Base-by-base conservation (phyloP, 2,113 vertebrate genomes). In the Dipodomys ordii region DNA sequence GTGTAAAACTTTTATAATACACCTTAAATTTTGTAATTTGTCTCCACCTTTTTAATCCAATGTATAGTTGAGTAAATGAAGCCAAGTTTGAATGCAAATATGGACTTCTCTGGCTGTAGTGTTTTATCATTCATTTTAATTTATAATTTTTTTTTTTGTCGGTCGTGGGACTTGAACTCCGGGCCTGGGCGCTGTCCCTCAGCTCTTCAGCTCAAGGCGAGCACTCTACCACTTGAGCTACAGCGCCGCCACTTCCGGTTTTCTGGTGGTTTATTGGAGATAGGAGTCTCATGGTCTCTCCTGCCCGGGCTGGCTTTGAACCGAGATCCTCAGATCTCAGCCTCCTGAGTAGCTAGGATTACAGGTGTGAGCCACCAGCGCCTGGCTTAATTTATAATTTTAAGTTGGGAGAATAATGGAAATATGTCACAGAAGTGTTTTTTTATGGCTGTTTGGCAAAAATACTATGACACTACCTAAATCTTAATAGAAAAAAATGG, bases 351-450 rank as follows among this genome's bases (percentile, higher is more conserved):
- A 35, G 35, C 35, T 35, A 35, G 35, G 35, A 35, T 35, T 35
- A 35, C 35, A 35, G 35, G 35, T 3, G 35, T 35, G 35, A 35
- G 35, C 35, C 35, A 35, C 35, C 35, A 35, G 35, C 35, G 35
- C 35, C 35, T 35, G 35, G 35, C 35, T 49, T 44, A 53, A 83
- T 73, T 4, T 49, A 84, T 77, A 53, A 46, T 87, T 84, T 74
- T 49, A 92, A 74, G 2, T 49, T 87, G 22, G 12, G 81, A 91
- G 49, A 76, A 88, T 85, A 78, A 83, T n/a, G 57, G 27, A 84
- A 87, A 80, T 62, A 0, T 27, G 20, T 35, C 46, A 76, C 15
- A 32, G 30, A 91, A 64, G 6, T 84, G 23, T 44, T 87, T 87
- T 87, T 57, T 57, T 57, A 13, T 57, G 53, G 53, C 53, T 57